Conservation (phyloP, 2,797 vertebrate species). For the Alcedo atthis region DNA sequence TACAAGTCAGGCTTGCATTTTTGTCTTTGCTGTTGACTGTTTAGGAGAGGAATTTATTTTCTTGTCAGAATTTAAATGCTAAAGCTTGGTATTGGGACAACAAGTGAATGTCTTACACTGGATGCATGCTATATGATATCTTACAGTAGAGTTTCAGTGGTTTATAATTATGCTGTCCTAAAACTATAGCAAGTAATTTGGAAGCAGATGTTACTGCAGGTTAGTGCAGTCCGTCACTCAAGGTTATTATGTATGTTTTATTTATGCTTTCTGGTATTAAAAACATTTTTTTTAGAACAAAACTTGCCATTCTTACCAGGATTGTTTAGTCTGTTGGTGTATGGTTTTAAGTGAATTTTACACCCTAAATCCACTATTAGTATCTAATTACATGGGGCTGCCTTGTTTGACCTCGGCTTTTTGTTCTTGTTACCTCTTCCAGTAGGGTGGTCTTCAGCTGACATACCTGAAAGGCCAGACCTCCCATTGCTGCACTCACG, state of each 20-base stretch:
- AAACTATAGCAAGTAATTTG: constrained; percentile 79
- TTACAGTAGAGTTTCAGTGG: neutral
- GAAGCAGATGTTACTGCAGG: constrained; percentile 82
- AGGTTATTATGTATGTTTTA: constrained; percentile 74
- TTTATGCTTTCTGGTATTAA: constrained; percentile 85
- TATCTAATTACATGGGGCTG: constrained; percentile 81
- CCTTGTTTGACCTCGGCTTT: constrained; percentile 80
- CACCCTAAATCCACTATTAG: constrained; percentile 82
- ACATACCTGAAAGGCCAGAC: constrained; percentile 83
- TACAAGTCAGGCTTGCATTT: neutral
- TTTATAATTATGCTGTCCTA: constrained; percentile 77
- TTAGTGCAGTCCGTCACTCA: constrained; percentile 78
- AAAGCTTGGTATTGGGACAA: neutral
- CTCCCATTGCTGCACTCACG: constrained; percentile 74
- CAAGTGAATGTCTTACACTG: neutral
- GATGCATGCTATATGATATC: neutral
- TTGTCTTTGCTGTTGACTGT: neutral
- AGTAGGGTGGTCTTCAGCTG: constrained; percentile 85
- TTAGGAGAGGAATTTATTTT: neutral
- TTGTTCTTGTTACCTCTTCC: constrained; percentile 76
- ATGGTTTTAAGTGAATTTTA: constrained; percentile 78
- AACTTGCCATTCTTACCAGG: constrained; percentile 85
- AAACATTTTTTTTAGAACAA: constrained; percentile 80
- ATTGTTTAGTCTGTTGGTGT: constrained; percentile 92
- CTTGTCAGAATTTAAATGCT: neutral